Base-by-base conservation (phyloP, 2,888 invertebrate species). In the Mylabris sibirica region DNA sequence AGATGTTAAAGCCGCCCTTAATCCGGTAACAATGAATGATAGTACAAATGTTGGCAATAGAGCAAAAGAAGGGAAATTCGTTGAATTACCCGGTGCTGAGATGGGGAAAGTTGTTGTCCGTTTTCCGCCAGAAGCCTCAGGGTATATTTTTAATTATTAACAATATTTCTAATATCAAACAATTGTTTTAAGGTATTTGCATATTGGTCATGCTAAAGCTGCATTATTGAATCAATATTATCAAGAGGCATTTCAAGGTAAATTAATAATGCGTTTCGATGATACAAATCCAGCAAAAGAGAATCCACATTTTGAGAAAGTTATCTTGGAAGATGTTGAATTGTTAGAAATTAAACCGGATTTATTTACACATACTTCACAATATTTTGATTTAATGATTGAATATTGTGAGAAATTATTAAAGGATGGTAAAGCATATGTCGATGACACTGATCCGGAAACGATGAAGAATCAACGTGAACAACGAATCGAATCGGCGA, bases 231-330 rank as follows among this genome's bases (percentile, higher is more conserved):
- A 99, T 86, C 98, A 99, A 83, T 96, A 99, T 86, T 99, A 99
- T 81, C 96, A 97, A 75, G 90, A 92, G 79, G 89, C 91, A 1
- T 99, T 98, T 85, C 87, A 98, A 80, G 99, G 99, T 0, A 94
- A 93, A 82, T 89, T 99, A 0, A 94, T 99, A 71, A 97, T 99
- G 97, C 90, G 99, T 74, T 99, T 99, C 84, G 99, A 99, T 86
- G 99, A 99, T 84, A 99, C 99, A 5, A 99, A 99, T 86, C 99
- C 99, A 4, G 99, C 98, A 14, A 99, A 99, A 83, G 99, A 99
- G 83, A 96, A 97, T 79, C 93, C 93, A 0, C 95, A 99, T 75
- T 99, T 97, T 86, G 99, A 99, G 83, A 91, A 98, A 88, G 98
- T 97, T 0, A 99, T 99, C 79, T 85, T 98, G 65, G 95, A 97